phyloP scores from a whole-genome alignment of 2,113 vertebrate species.

The Nipponia nippon region DNA sequence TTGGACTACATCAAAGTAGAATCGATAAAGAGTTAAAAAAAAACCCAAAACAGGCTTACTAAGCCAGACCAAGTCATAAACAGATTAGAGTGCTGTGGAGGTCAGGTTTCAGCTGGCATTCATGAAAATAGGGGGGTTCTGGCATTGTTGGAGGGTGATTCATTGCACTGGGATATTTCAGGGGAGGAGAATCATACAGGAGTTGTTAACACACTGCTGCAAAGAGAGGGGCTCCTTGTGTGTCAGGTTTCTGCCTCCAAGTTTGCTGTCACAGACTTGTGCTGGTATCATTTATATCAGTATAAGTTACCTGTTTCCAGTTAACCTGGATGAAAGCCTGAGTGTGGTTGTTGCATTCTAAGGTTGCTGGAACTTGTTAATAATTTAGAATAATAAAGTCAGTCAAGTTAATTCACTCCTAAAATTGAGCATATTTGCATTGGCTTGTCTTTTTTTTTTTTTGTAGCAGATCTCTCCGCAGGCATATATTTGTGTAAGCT shows the following conservation, averaged over 20 bases:
- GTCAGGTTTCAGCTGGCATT: slow-evolving; percentile 13
- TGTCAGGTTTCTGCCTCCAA: background rate
- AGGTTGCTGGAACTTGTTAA: slow-evolving; percentile 47
- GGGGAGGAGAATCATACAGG: background rate
- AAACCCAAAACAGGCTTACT: background rate
- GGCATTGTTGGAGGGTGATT: background rate
- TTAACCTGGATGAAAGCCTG: background rate
- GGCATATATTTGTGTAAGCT: slow-evolving; percentile 2
- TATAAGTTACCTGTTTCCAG: background rate
- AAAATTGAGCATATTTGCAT: slow-evolving; percentile 24
- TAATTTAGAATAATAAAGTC: slow-evolving; percentile 41
- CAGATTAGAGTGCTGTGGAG: background rate
- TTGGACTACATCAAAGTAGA: slow-evolving; percentile 22
- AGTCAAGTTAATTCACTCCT: slow-evolving; percentile 16
- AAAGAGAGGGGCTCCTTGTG: background rate
- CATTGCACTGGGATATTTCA: background rate
- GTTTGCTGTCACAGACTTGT: background rate
- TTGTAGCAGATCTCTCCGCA: background rate
- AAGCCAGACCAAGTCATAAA: background rate
- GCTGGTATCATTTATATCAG: background rate
- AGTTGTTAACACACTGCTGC: background rate
- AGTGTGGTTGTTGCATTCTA: background rate
- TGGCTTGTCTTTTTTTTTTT: slow-evolving; percentile 6
- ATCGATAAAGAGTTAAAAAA: background rate
- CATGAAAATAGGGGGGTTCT: background rate